Percentiles rank a stretch among this genome's conserved stretches.
Evolutionary conservation across 2,797 vertebrate species (phyloP).

Genomic region (Poecilia gillii): DNA sequence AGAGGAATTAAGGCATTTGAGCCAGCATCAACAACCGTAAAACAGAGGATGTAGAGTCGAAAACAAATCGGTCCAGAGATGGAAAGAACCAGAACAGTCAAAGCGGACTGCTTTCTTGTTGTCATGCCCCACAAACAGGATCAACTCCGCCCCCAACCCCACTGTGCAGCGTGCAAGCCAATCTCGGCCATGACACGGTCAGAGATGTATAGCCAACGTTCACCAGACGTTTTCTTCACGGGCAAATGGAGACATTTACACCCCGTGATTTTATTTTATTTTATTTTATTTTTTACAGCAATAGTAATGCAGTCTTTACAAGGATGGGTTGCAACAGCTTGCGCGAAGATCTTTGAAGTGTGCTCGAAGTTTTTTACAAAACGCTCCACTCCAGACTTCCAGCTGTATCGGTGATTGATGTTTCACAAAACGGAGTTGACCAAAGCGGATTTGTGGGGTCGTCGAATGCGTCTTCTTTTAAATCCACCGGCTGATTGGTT

Average conservation of each 20-base stretch:
- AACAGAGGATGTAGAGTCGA: slow-evolving; percentile 57
- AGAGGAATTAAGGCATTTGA: slow-evolving; percentile 60
- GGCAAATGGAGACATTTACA: slow-evolving; percentile 46
- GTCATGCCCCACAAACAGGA: slow-evolving; percentile 57
- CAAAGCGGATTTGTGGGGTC: not conserved
- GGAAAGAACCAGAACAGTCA: slow-evolving; percentile 18
- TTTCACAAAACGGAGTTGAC: not conserved
- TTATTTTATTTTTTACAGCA: slow-evolving; percentile 33
- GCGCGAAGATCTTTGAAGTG: slow-evolving; percentile 56
- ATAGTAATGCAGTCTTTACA: slow-evolving; percentile 49
- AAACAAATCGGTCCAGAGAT: slow-evolving; percentile 65
- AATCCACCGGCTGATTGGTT: slow-evolving; percentile 9
- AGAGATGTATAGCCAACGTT: slow-evolving; percentile 47
- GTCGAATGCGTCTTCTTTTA: slow-evolving; percentile 19
- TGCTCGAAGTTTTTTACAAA: slow-evolving; percentile 23
- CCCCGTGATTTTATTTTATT: slow-evolving; percentile 38
- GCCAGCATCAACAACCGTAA: slow-evolving; percentile 64
- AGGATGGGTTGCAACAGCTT: slow-evolving; percentile 59
- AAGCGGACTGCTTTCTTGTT: slow-evolving; percentile 68
- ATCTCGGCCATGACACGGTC: slow-evolving; percentile 62
- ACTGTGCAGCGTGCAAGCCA: slow-evolving; percentile 55
- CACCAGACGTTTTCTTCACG: slow-evolving; percentile 41
- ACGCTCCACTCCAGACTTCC: slow-evolving; percentile 19
- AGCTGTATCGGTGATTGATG: slow-evolving; percentile 13
- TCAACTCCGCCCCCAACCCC: slow-evolving; percentile 37